Evolutionary conservation across 2,797 vertebrate genomes (phyloP), one percentile per base, ranked within the genome.

Genomic region (Periparus ater): DNA sequence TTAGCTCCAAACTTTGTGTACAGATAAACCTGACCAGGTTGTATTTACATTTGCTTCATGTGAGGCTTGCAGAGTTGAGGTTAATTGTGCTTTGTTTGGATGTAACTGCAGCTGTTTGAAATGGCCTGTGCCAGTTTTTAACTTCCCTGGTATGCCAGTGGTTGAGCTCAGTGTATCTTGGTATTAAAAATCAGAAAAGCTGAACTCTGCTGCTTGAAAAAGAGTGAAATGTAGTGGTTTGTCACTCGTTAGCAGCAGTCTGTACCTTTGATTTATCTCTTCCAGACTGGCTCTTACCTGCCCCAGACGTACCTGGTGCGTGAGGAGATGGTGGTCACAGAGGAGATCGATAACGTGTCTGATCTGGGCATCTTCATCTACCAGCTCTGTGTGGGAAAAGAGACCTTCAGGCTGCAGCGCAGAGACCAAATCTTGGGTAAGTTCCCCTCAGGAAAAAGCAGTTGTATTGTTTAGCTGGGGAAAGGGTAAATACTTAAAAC

Each of bases 281-380:
- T 89, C 17, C 94, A 99, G 99, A 99, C 98, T 48, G 99, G 98
- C 63, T 98, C 98, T 18, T 99, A 99, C 95, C 95, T 98, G 95
- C 97, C 98, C 65, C 99, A 98, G 95, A 99, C 99, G 16, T 99
- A 99, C 62, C 95, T 99, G 91, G 98, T 99, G 90, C 98, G 98
- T 55, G 99, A 99, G 98, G 99, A 99, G 94, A 97, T 99, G 98
- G 98, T 99, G 95, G 99, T 99, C 89, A 99, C 99, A 0, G 99
- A 99, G 97, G 98, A 98, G 45, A 98, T 99, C 2, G 98, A 98
- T n/a, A 98, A 99, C 17, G 96, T 99, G 76, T 98, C 98, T 57
- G 98, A 98, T 9, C 97, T 99, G 95, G 99, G 99, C n/a, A 98
- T 98, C 95, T 99, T 99, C 97, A 99, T 99, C 96, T 98, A 98